Percentiles rank a stretch among this genome's conserved stretches.
Evolutionary conservation across 2,797 vertebrate species (phyloP).

Genomic region (Sorex maritimensis): DNA sequence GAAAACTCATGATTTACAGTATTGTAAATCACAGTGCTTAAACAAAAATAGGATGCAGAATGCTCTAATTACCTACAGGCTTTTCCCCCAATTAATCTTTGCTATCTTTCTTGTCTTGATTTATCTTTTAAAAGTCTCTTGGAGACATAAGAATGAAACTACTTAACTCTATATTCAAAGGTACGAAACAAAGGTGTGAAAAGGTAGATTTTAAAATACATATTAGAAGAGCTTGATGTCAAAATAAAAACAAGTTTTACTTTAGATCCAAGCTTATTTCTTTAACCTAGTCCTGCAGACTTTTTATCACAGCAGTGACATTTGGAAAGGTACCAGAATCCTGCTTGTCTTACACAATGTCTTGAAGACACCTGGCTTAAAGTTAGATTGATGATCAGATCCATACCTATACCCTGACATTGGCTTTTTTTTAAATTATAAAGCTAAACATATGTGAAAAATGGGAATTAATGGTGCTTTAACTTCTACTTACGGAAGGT

Average conservation of each 20-base stretch:
- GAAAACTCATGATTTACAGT: too few relatives aligned
- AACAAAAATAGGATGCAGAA: too few relatives aligned
- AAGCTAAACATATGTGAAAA: background rate
- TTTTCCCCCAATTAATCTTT: too few relatives aligned
- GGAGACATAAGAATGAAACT: too few relatives aligned
- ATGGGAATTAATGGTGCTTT: background rate
- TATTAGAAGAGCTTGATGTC: background rate
- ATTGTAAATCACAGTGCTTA: too few relatives aligned
- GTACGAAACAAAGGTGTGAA: conserved; percentile 53
- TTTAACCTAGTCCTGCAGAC: conserved; percentile 14
- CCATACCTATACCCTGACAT: conserved; percentile 18
- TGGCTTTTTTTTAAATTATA: background rate
- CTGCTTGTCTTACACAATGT: background rate
- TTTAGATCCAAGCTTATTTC: background rate
- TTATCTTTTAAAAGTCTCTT: too few relatives aligned
- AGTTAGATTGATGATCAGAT: background rate
- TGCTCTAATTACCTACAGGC: too few relatives aligned
- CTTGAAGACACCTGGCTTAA: conserved; percentile 46
- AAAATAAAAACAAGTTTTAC: conserved; percentile 34
- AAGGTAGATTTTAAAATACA: conserved; percentile 36
- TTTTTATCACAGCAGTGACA: conserved; percentile 28
- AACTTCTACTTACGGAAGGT: conserved; percentile 6
- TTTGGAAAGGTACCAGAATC: background rate
- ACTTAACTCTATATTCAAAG: too few relatives aligned
- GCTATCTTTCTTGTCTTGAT: too few relatives aligned